These are phyloP conservation scores for human (Homo sapiens) DNA, from an alignment of 2,113 vertebrate species.

Conservation along the genomic window DNA sequence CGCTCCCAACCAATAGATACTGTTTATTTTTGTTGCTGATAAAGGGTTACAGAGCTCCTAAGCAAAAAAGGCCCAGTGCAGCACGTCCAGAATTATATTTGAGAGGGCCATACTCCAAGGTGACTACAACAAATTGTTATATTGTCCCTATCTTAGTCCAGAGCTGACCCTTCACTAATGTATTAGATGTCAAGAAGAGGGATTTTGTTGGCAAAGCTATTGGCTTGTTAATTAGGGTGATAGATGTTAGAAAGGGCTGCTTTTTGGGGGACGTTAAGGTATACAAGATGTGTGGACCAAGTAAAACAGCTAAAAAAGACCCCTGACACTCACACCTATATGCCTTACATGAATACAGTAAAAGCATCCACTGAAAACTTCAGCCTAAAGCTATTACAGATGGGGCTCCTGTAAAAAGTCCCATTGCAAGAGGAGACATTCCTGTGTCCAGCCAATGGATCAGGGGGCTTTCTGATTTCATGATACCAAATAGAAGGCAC, in stretches of 20 bases:
- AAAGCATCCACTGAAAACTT: not conserved
- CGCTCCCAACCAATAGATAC: no score
- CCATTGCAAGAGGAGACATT: no score
- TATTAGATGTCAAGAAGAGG: not conserved
- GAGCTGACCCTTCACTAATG: not conserved
- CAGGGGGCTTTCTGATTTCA: not conserved
- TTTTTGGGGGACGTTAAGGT: not conserved
- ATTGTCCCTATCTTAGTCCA: not conserved
- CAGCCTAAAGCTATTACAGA: not conserved
- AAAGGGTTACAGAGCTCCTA: not conserved
- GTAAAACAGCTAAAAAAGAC: not conserved
- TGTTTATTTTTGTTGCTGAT: not conserved
- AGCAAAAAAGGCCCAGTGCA: not conserved
- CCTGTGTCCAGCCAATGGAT: not conserved
- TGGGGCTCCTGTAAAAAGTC: no score
- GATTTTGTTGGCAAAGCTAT: not conserved
- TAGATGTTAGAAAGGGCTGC: not conserved
- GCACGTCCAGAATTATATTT: not conserved
- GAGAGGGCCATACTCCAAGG: not conserved
- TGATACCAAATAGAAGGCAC: not conserved
- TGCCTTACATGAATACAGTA: not conserved
- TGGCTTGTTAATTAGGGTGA: not conserved
- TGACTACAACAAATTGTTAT: not conserved
- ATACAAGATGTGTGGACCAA: not conserved
- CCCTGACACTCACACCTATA: not conserved